Evolutionary conservation across 2,888 invertebrate genomes (phyloP).

Genomic region (Crepidodera aurea): DNA sequence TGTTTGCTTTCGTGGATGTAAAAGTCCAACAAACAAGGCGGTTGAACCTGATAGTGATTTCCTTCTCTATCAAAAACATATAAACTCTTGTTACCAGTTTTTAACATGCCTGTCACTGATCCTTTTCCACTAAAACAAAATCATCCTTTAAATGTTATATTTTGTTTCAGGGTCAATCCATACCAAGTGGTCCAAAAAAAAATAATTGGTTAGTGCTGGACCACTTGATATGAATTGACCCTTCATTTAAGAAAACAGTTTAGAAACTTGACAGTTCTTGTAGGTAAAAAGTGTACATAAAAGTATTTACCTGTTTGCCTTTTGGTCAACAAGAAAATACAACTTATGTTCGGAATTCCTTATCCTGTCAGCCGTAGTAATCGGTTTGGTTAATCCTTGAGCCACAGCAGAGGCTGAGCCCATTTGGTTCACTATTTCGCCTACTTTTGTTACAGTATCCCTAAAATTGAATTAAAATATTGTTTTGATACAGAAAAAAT

Average conservation of each 20-base stretch:
- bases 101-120: constrained; percentile 83
- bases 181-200: too few relatives aligned
- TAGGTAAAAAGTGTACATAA: too few relatives aligned
- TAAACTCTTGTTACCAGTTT: constrained; percentile 88
- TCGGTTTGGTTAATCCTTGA: constrained; percentile 76
- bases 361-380: constrained; percentile 76
- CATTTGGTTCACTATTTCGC: constrained; percentile 73
- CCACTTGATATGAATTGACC: too few relatives aligned
- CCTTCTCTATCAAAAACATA: constrained; percentile 82
- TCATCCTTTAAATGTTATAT: too few relatives aligned
- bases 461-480: constrained; percentile 56
- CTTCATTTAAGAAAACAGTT: too few relatives aligned
- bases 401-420: constrained; percentile 78
- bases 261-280: too few relatives aligned
- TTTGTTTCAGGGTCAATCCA: too few relatives aligned
- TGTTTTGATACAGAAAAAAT: too few relatives aligned
- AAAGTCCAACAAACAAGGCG: constrained; percentile 92
- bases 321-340: constrained; percentile 65
- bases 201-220: too few relatives aligned
- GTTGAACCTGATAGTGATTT: constrained; percentile 78
- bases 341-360: constrained; percentile 67
- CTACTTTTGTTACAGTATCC: constrained; percentile 68
- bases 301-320: constrained; percentile 69
- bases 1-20: constrained; percentile 87
- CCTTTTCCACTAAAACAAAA: constrained; percentile 71